Conservation (phyloP, 1,140 invertebrate species). For the Zaprionus lachaisei region DNA sequence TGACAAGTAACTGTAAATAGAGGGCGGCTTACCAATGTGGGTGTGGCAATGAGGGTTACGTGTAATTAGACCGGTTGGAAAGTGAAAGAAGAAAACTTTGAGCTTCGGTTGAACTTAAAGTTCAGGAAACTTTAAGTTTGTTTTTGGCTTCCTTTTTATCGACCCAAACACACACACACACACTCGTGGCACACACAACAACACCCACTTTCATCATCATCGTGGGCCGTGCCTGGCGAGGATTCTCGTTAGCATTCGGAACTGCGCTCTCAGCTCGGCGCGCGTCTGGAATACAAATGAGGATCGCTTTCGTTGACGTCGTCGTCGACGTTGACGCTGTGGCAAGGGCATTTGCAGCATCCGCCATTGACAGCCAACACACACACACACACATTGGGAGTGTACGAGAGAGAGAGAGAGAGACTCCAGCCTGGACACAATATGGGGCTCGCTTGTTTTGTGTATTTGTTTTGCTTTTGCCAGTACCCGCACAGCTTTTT, state of each 20-base stretch:
- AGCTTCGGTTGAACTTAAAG: conserved; percentile 46
- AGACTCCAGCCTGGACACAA: conserved; percentile 41
- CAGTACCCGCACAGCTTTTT: conserved; percentile 44
- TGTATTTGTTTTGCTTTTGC: conserved; percentile 70
- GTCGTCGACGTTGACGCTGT: conserved; percentile 31
- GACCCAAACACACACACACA: conserved; percentile 56
- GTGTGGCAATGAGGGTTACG: not conserved
- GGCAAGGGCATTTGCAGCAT: conserved; percentile 60
- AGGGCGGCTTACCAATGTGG: not conserved
- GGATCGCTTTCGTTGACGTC: conserved; percentile 77
- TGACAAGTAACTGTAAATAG: not conserved
- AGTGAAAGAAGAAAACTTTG: not conserved
- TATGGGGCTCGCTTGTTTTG: conserved; percentile 63
- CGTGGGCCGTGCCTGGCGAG: conserved; percentile 22
- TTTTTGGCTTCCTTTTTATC: conserved; percentile 57
- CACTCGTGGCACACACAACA: conserved; percentile 2
- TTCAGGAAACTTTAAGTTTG: conserved; percentile 59
- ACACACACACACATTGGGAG: conserved; percentile 29
- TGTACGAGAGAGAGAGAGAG: conserved; percentile 16
- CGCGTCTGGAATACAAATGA: conserved; percentile 84
- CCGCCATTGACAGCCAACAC: conserved; percentile 70
- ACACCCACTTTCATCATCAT: conserved; percentile 76
- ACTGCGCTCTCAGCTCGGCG: conserved; percentile 63
- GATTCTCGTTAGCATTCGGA: conserved; percentile 70
- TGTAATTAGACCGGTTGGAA: not conserved